Conservation (phyloP, 2,888 invertebrate species). For the Phorcus lineatus region DNA sequence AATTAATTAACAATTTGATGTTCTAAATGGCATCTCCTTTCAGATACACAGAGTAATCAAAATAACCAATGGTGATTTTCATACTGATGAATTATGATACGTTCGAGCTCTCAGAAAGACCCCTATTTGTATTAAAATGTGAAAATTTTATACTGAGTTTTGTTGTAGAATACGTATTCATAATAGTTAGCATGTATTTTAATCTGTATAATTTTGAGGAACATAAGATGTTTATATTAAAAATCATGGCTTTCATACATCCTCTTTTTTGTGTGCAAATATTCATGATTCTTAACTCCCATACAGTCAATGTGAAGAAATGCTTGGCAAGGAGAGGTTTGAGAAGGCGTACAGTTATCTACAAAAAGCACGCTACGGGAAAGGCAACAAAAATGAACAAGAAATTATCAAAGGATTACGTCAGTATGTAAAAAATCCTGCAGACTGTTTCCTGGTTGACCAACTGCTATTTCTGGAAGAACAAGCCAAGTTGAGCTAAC, state of each 20-base stretch:
- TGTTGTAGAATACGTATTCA: no score
- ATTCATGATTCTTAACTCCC: slow-evolving; percentile 45
- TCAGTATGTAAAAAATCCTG: slow-evolving; percentile 68
- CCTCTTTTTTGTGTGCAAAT: not conserved
- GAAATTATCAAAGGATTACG: slow-evolving; percentile 71
- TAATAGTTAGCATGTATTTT: no score
- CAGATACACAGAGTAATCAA: no score
- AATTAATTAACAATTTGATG: no score
- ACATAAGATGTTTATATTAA: no score
- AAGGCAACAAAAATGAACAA: slow-evolving; percentile 59
- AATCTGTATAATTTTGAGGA: no score
- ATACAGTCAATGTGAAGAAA: slow-evolving; percentile 68
- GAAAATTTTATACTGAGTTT: no score
- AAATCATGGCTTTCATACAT: not conserved
- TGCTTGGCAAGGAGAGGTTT: slow-evolving; percentile 69
- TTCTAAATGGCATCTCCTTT: no score
- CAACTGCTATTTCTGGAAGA: slow-evolving; percentile 74
- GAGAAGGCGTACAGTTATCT: slow-evolving; percentile 70
- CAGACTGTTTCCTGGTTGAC: slow-evolving; percentile 75
- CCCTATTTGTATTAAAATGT: no score
- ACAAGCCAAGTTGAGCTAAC: slow-evolving; percentile 43
- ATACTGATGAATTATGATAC: no score
- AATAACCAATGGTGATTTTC: no score
- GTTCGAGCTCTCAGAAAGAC: no score
- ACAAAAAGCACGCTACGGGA: slow-evolving; percentile 63